A percentile compares a stretch with the other conserved stretches of the same genome.
Evolutionary conservation across 2,113 vertebrate genomes (phyloP).

Genomic region (Catharus bicknelli): DNA sequence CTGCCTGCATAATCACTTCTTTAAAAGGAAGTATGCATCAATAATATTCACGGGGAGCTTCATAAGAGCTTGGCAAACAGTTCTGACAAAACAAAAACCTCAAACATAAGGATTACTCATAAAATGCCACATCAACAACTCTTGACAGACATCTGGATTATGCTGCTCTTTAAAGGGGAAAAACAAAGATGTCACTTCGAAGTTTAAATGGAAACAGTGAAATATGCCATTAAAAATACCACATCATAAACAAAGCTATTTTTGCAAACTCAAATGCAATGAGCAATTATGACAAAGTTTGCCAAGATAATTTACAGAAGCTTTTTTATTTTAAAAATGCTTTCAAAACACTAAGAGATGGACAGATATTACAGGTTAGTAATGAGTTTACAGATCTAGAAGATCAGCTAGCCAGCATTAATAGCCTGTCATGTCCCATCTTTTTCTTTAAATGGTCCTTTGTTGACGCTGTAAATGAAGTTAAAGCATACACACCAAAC

Average conservation of each 20-base stretch:
- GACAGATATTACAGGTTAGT: background rate
- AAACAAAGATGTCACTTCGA: conserved; percentile 53
- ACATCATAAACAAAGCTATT: conserved; percentile 53
- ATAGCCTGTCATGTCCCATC: background rate
- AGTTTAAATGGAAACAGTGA: conserved; percentile 51
- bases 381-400: background rate
- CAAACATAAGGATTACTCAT: conserved; percentile 67
- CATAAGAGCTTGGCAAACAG: conserved; percentile 54
- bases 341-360: background rate
- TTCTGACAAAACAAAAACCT: conserved; percentile 66
- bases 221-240: conserved; percentile 56
- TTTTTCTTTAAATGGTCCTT: background rate
- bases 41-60: conserved; percentile 58
- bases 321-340: background rate
- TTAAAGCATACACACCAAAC: background rate
- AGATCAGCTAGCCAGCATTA: background rate
- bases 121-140: conserved; percentile 59
- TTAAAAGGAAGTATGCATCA: conserved; percentile 56
- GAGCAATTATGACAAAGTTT: conserved; percentile 26
- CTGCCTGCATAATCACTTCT: conserved; percentile 42
- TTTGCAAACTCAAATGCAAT: conserved; percentile 7
- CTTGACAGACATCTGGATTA: conserved; percentile 65
- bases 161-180: conserved; percentile 32
- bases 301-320: background rate
- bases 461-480: background rate